Conservation (phyloP, 2,888 invertebrate species). For the Abrostola tripartita region DNA sequence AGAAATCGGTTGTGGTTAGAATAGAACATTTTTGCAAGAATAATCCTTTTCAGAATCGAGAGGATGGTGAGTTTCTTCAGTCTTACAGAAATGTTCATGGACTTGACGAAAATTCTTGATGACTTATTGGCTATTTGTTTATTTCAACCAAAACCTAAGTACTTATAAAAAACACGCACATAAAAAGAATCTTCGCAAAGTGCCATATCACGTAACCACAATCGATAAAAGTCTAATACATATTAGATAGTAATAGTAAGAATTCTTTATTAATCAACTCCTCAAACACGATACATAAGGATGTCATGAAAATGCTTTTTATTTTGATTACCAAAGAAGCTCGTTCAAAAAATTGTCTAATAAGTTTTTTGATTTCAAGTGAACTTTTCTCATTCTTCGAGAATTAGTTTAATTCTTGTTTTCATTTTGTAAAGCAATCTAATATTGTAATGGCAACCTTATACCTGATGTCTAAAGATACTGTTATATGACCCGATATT, state of each 20-base stretch:
- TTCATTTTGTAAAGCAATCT: slow-evolving; percentile 21
- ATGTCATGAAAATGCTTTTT: slow-evolving; percentile 68
- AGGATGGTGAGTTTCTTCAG: slow-evolving; percentile 84
- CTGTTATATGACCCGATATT: slow-evolving; percentile 52
- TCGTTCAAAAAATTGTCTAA: slow-evolving; percentile 6
- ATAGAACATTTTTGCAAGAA: slow-evolving; percentile 81
- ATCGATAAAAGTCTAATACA: slow-evolving; percentile 55
- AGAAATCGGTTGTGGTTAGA: slow-evolving; percentile 71
- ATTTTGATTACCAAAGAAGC: slow-evolving; percentile 22
- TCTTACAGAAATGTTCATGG: slow-evolving; percentile 82
- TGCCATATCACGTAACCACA: slow-evolving; percentile 71
- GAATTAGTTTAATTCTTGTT: slow-evolving; percentile 17
- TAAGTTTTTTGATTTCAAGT: slow-evolving; percentile 2
- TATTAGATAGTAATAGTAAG: slow-evolving; percentile 38
- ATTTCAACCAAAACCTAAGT: slow-evolving; percentile 19
- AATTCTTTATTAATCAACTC: slow-evolving; percentile 29
- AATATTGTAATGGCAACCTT: slow-evolving; percentile 80
- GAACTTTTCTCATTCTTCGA: slow-evolving; percentile 11
- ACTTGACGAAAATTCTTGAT: slow-evolving; percentile 73
- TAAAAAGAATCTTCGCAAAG: slow-evolving; percentile 72
- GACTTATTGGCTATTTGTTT: slow-evolving; percentile 22
- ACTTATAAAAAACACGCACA: slow-evolving; percentile 24
- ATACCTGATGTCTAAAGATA: slow-evolving; percentile 74
- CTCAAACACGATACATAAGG: slow-evolving; percentile 68
- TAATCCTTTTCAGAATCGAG: slow-evolving; percentile 82